Percentiles rank a stretch among this genome's conserved stretches.
phyloP scores from a whole-genome alignment of 2,113 vertebrate genomes.

The Dunckerocampus dactyliophorus region DNA sequence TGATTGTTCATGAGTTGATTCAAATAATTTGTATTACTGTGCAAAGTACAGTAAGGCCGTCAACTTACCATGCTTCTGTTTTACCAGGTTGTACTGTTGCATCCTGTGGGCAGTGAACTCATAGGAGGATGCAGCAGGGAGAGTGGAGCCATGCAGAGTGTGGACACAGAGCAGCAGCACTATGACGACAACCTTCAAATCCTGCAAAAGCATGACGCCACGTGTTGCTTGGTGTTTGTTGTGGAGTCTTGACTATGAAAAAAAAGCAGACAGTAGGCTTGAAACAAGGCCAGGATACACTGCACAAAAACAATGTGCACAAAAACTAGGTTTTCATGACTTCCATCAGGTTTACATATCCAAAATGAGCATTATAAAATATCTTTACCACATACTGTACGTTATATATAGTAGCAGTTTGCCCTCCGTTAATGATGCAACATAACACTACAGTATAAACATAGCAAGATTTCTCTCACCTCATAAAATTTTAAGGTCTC shows the following conservation, averaged over 20 bases:
- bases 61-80: constrained; percentile 62
- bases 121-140: constrained; percentile 64
- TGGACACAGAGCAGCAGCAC: constrained; percentile 58
- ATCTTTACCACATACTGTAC: neutral
- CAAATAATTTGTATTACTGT: too few species aligned
- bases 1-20: too few species aligned
- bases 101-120: constrained; percentile 75
- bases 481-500: constrained; percentile 1
- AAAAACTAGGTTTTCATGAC: neutral
- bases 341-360: neutral
- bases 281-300: neutral
- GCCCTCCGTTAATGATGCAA: neutral
- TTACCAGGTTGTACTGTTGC: constrained; percentile 71
- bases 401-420: neutral
- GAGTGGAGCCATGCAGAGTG: constrained; percentile 48
- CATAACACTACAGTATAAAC: neutral
- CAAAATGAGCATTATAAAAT: neutral
- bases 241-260: neutral
- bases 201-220: constrained; percentile 38
- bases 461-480: constrained; percentile 32
- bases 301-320: neutral
- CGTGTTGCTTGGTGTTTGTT: neutral
- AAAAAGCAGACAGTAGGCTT: neutral
- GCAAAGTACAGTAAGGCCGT: neutral
- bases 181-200: constrained; percentile 6